Evolutionary conservation across 2,797 vertebrate species (phyloP).

Genomic region (Melanotaenia trifasciata): DNA sequence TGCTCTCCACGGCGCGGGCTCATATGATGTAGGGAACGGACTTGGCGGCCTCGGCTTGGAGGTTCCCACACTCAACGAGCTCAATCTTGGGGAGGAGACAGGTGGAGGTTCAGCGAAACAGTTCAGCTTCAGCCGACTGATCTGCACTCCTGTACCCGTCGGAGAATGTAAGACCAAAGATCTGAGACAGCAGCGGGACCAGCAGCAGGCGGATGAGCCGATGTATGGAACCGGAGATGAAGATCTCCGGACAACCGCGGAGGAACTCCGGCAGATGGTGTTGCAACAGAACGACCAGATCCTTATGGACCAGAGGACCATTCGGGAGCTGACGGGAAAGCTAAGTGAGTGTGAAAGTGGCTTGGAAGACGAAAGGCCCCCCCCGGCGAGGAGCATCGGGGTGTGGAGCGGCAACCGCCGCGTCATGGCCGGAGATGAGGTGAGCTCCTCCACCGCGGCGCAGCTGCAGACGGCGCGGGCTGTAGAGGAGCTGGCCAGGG

Average conservation of each 20-base stretch:
- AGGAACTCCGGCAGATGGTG: conserved; percentile 91
- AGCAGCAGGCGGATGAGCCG: conserved; percentile 73
- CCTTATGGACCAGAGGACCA: conserved; percentile 91
- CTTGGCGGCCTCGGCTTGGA: conserved; percentile 79
- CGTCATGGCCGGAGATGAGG: conserved; percentile 89
- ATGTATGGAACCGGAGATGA: conserved; percentile 73
- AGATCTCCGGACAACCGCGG: conserved; percentile 90
- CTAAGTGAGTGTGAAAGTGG: conserved; percentile 92
- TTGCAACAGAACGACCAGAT: conserved; percentile 95
- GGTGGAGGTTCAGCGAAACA: conserved; percentile 75
- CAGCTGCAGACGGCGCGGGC: conserved; percentile 87
- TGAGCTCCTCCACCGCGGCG: conserved; percentile 76
- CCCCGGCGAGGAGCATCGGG: conserved; percentile 83
- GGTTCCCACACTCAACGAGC: conserved; percentile 82
- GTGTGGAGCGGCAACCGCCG: conserved; percentile 85
- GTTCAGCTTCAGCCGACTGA: conserved; percentile 89
- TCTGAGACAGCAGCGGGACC: conserved; percentile 51
- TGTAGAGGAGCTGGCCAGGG: conserved; percentile 91
- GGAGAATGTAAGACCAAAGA: conserved; percentile 87
- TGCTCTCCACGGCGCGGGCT: conserved; percentile 87
- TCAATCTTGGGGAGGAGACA: conserved; percentile 78
- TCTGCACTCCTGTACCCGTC: conserved; percentile 89
- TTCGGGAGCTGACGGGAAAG: conserved; percentile 93
- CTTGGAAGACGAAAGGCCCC: conserved; percentile 83
- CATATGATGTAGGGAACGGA: conserved; percentile 71